These are phyloP conservation scores for Neuroscelio doddi DNA, from an alignment of 2,888 invertebrate genomes.

Conservation along the genomic window DNA sequence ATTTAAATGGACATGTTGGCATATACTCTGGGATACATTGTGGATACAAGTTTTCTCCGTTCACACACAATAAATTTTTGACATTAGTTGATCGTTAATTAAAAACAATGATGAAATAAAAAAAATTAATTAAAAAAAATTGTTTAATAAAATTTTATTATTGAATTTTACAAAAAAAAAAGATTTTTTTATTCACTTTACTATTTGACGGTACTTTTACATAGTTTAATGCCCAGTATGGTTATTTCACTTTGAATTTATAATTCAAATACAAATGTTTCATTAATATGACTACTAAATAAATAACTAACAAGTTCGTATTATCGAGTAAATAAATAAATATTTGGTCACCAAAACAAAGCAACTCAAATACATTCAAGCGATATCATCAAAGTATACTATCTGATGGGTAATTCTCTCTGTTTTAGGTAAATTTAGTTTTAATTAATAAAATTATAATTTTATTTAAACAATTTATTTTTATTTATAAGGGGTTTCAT, in stretches of 20 bases:
- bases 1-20: no score
- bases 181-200: not conserved
- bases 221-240: not conserved
- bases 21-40: no score
- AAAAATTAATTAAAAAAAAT: not conserved
- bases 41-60: no score
- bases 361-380: slow-evolving; percentile 55
- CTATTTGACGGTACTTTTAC: not conserved
- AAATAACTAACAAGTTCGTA: slow-evolving; percentile 35
- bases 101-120: no score
- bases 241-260: not conserved
- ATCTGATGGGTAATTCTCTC: not conserved
- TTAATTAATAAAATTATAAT: no score
- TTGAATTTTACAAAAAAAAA: not conserved
- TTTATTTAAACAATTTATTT: no score
- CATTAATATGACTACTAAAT: slow-evolving; percentile 5
- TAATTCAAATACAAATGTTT: not conserved
- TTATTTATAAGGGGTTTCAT: no score
- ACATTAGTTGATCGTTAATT: no score
- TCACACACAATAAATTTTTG: no score
- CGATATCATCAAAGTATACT: slow-evolving; percentile 48
- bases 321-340: slow-evolving; percentile 69
- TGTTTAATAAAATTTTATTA: slow-evolving; percentile 1
- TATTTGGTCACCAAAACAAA: slow-evolving; percentile 66
- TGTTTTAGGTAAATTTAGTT: no score